A percentile compares a stretch with the other conserved stretches of the same genome.
Evolutionary conservation across 2,113 vertebrate genomes (phyloP).

Genomic region (Rhinopomastus cyanomelas): DNA sequence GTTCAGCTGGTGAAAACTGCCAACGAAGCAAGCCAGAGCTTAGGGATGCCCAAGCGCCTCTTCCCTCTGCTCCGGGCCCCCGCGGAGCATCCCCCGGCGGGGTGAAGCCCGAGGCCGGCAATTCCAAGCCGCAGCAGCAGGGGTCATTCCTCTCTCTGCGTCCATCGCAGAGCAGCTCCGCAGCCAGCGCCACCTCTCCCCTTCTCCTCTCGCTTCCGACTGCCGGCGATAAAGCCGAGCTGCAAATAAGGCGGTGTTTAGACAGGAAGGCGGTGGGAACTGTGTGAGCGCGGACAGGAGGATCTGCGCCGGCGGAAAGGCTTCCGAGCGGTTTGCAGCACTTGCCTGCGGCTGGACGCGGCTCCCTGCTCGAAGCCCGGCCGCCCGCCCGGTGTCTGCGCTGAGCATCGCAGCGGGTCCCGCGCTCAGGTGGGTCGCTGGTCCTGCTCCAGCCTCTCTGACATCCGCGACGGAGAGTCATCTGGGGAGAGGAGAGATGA

Average conservation of each 20-base stretch:
- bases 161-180: background rate
- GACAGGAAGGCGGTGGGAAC: slow-evolving; percentile 5
- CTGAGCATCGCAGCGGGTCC: background rate
- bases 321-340: slow-evolving; percentile 45
- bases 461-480: background rate
- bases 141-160: slow-evolving; percentile 61
- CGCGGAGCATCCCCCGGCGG: accelerated
- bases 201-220: background rate
- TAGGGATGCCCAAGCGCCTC: no score
- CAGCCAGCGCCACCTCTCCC: background rate
- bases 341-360: slow-evolving; percentile 36
- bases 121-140: slow-evolving; percentile 65
- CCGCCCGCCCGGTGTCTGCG: background rate
- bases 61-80: accelerated
- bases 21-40: background rate
- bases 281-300: slow-evolving; percentile 56
- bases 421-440: slow-evolving; percentile 9
- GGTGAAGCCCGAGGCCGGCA: background rate
- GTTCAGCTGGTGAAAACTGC: background rate
- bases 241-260: slow-evolving; percentile 20
- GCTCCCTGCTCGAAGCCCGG: background rate
- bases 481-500: background rate
- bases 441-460: background rate
- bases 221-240: background rate
- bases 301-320: slow-evolving; percentile 30